Conservation (phyloP, 2,113 vertebrate species). For the Zapus hudsonius region DNA sequence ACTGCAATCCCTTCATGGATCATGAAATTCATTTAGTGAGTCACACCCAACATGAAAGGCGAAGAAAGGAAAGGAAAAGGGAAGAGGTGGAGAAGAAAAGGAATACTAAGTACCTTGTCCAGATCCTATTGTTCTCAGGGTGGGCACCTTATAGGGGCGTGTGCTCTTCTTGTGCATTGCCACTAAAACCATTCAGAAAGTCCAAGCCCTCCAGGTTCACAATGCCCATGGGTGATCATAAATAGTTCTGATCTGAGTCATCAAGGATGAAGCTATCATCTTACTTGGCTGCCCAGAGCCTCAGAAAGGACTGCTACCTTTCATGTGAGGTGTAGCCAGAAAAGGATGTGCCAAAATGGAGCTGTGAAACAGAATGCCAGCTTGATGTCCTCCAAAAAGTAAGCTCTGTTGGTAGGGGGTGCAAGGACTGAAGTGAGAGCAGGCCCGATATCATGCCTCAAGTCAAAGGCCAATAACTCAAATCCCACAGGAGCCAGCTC, state of each 20-base stretch:
- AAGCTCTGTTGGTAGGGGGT: neutral
- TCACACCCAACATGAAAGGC: neutral
- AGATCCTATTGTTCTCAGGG: neutral
- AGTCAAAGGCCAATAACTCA: neutral
- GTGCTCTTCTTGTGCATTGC: neutral
- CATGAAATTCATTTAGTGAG: conserved; percentile 5
- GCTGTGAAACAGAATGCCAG: neutral
- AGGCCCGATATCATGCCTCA: neutral
- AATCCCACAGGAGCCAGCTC: neutral
- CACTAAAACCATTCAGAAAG: conserved; percentile 33
- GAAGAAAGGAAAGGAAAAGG: neutral
- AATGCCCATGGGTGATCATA: neutral
- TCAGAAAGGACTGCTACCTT: neutral
- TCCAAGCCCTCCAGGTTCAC: neutral
- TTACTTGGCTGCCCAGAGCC: neutral
- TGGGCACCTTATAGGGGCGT: rapidly evolving
- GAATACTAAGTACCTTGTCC: neutral
- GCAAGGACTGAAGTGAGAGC: neutral
- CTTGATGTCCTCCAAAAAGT: neutral
- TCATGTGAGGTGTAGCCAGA: neutral
- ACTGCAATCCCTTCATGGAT: neutral
- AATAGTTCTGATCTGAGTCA: neutral
- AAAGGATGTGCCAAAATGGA: neutral
- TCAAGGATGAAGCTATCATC: neutral
- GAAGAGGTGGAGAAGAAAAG: neutral